Conservation (phyloP, 2,888 invertebrate genomes). For the Spialia ferax region DNA sequence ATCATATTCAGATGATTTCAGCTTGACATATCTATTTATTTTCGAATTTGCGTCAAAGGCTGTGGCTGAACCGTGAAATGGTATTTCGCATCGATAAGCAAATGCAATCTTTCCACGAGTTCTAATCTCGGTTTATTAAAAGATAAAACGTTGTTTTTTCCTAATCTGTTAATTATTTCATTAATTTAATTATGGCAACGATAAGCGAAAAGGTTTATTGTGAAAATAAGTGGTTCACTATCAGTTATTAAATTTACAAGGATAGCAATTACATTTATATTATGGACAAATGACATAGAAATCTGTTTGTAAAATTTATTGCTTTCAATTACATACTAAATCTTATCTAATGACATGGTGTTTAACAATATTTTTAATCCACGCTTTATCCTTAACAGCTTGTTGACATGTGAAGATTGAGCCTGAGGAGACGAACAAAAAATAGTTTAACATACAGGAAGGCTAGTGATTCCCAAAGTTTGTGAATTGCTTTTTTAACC, state of each 20-base stretch:
- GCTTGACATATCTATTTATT: conserved; percentile 43
- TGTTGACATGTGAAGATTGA: not conserved
- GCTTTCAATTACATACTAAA: not conserved
- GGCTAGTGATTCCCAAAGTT: not conserved
- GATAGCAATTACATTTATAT: conserved; percentile 10
- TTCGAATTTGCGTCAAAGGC: conserved; percentile 38
- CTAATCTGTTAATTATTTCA: conserved; percentile 30
- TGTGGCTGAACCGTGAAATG: conserved; percentile 32
- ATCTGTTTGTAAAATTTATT: conserved; percentile 14
- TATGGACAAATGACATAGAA: conserved; percentile 1
- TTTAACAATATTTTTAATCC: not conserved
- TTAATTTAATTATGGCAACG: conserved; percentile 28
- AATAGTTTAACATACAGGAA: not conserved
- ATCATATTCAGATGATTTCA: conserved; percentile 21
- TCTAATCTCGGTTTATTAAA: conserved; percentile 41
- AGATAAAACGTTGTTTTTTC: conserved; percentile 39
- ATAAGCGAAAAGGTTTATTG: conserved; percentile 37
- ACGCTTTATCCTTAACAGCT: not conserved
- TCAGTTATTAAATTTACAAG: conserved; percentile 32
- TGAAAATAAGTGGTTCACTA: conserved; percentile 26
- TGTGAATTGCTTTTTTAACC: no score
- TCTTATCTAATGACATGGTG: not conserved
- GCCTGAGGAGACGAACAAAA: not conserved
- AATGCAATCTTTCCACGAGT: conserved; percentile 33
- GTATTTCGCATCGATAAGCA: conserved; percentile 34